Conservation (phyloP, 2,888 invertebrate genomes). For the Coelogynopora nodosa region DNA sequence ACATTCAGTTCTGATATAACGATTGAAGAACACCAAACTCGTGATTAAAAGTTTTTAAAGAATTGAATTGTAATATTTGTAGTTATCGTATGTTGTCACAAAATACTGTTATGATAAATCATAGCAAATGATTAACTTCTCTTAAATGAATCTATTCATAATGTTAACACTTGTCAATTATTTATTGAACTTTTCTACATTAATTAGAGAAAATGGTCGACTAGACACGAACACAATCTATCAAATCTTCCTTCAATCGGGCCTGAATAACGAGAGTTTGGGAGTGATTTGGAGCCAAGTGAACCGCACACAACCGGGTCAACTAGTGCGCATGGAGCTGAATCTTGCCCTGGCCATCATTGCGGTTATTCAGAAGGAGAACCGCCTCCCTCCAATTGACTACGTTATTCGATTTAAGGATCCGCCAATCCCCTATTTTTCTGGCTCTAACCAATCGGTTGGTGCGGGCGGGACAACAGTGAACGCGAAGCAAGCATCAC, state of each 20-base stretch:
- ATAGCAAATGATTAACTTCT: too few relatives aligned
- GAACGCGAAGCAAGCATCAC: background rate
- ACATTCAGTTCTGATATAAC: too few relatives aligned
- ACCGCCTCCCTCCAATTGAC: background rate
- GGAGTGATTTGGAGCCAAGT: conserved; percentile 63
- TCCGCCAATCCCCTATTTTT: background rate
- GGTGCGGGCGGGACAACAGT: background rate
- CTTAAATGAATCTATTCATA: too few relatives aligned
- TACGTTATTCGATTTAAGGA: background rate
- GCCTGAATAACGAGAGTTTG: conserved; percentile 60
- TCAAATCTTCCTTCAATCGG: conserved; percentile 62
- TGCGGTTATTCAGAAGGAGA: conserved; percentile 50
- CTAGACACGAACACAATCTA: conserved; percentile 62
- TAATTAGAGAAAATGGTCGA: conserved; percentile 48
- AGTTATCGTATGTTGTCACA: too few relatives aligned
- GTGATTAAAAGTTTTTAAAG: too few relatives aligned
- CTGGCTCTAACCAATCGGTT: too few relatives aligned
- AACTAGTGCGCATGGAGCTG: conserved; percentile 62
- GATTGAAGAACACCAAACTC: too few relatives aligned
- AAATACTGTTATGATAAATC: too few relatives aligned
- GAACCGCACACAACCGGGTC: conserved; percentile 62
- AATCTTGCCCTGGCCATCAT: conserved; percentile 63
- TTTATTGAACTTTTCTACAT: too few relatives aligned
- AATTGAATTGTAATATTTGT: too few relatives aligned
- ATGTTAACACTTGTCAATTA: too few relatives aligned